Conservation (phyloP, 2,888 invertebrate genomes). For the Rotaria sp. region DNA sequence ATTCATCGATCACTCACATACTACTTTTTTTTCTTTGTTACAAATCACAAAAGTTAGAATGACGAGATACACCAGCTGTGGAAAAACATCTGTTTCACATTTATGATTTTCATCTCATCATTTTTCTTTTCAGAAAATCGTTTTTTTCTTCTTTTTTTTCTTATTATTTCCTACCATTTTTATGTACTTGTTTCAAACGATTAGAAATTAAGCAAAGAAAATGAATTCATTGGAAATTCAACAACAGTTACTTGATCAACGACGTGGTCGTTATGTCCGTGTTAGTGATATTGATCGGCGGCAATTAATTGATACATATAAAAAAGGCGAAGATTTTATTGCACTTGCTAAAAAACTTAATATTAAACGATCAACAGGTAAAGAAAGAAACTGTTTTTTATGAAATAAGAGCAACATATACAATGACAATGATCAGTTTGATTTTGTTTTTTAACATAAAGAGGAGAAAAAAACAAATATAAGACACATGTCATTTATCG, state of each 20-base stretch:
- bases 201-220: neutral
- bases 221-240: neutral
- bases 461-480: too few species aligned
- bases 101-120: neutral
- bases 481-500: too few species aligned
- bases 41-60: neutral
- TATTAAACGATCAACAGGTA: conserved; percentile 30
- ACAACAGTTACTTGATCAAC: conserved; percentile 25
- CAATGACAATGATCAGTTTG: too few species aligned
- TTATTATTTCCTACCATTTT: neutral
- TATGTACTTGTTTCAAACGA: neutral
- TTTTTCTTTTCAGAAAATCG: neutral
- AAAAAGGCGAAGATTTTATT: conserved; percentile 17
- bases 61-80: conserved; percentile 13
- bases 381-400: neutral
- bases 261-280: conserved; percentile 11
- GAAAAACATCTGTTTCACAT: conserved; percentile 20
- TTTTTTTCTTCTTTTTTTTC: too few species aligned
- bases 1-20: neutral
- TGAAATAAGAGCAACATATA: too few species aligned
- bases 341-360: neutral
- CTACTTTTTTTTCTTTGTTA: neutral
- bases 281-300: conserved; percentile 14
- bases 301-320: conserved; percentile 13
- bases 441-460: too few species aligned